Percentiles rank a stretch among this genome's conserved stretches.
These are phyloP conservation scores for Thereva unica DNA, from an alignment of 2,888 invertebrate genomes.

Conservation along the genomic window DNA sequence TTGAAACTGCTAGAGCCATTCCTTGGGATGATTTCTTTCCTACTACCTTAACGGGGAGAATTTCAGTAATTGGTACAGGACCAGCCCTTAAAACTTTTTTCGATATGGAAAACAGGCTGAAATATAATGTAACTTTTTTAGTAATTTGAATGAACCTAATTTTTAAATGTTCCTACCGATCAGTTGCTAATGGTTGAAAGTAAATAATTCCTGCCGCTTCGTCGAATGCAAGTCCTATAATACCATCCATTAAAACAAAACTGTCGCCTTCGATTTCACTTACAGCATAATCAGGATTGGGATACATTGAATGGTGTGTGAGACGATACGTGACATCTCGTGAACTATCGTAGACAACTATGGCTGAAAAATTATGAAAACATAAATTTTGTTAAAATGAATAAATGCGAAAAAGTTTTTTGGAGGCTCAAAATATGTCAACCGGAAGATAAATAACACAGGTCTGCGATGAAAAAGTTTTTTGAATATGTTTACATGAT, in stretches of 20 bases:
- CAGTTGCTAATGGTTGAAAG: constrained; percentile 71
- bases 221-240: constrained; percentile 69
- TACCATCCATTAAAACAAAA: constrained; percentile 71
- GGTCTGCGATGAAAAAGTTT: too few species aligned
- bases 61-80: constrained; percentile 70
- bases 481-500: too few species aligned
- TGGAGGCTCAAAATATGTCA: too few species aligned
- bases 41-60: constrained; percentile 74
- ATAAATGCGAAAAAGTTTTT: too few species aligned
- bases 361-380: constrained; percentile 44
- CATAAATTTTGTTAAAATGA: neutral
- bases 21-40: constrained; percentile 86
- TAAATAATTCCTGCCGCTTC: constrained; percentile 63
- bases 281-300: constrained; percentile 78
- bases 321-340: constrained; percentile 80
- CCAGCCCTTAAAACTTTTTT: constrained; percentile 74
- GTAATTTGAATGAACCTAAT: neutral
- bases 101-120: constrained; percentile 75
- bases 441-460: too few species aligned
- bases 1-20: constrained; percentile 71
- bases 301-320: constrained; percentile 82
- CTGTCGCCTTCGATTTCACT: constrained; percentile 70
- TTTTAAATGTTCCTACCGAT: constrained; percentile 56
- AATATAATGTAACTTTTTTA: neutral
- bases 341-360: constrained; percentile 64